A percentile compares a stretch with the other conserved stretches of the same genome.
Evolutionary conservation across 1,140 invertebrate genomes (phyloP).

Genomic region (Bombus superbus): DNA sequence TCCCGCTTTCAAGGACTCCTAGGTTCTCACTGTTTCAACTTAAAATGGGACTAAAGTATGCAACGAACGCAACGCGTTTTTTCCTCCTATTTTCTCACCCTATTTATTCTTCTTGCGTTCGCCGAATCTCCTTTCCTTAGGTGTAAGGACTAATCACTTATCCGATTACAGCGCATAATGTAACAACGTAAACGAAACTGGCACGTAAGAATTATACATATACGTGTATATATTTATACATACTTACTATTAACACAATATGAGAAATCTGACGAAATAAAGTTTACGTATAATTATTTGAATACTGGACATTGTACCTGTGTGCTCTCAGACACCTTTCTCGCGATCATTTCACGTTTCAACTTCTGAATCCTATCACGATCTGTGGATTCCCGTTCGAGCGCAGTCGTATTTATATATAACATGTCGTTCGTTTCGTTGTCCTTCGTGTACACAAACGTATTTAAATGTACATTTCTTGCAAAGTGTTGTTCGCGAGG

Average conservation of each 20-base stretch:
- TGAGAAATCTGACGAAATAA: conserved; percentile 68
- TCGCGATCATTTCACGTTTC: conserved; percentile 23
- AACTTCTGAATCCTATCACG: not conserved
- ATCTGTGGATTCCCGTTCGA: conserved; percentile 19
- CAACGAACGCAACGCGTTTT: conserved; percentile 23
- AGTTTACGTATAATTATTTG: conserved; percentile 71
- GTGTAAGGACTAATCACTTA: conserved; percentile 48
- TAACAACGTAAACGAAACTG: conserved; percentile 57
- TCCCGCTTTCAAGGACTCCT: not conserved
- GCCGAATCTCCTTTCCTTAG: conserved; percentile 27
- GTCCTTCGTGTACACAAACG: not conserved
- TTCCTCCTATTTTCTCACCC: conserved; percentile 5
- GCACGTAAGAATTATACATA: conserved; percentile 61
- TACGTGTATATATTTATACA: conserved; percentile 74
- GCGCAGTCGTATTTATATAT: not conserved
- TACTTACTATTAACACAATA: conserved; percentile 63
- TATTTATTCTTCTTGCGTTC: conserved; percentile 20
- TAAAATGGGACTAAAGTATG: conserved; percentile 42
- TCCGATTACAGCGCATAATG: conserved; percentile 56
- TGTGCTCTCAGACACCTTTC: conserved; percentile 56
- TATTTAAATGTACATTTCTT: not conserved
- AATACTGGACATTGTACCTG: conserved; percentile 59
- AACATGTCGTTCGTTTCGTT: not conserved
- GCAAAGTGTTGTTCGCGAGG: not conserved
- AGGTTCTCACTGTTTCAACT: conserved; percentile 13